Evolutionary conservation across 2,797 vertebrate genomes (phyloP), one percentile per base, ranked within the genome.

Genomic region (Calcarius lapponicus): DNA sequence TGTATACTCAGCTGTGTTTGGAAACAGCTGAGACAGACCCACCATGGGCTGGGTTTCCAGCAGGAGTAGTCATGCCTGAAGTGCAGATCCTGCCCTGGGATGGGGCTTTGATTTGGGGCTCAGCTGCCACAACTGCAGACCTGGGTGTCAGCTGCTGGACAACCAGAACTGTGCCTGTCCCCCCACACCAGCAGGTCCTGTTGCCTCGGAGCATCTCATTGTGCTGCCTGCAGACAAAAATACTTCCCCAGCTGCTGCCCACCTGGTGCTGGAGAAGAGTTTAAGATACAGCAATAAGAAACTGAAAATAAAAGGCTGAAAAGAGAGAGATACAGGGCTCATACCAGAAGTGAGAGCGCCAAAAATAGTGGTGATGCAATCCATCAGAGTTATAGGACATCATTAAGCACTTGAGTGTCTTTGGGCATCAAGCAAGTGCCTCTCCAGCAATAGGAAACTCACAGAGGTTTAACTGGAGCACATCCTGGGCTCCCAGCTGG

Each of bases 191-290:
- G 54, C 48, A 61, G 42, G 4, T 61, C 11, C 42, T 10, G 28
- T n/a, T 26, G 15, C 61, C 29, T 57, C 1, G 3, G 48, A 50
- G 42, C 18, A 1, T 54, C 78, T 64, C 2, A 0, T 17, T 90
- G 66, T 43, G 80, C 70, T 38, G 11, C 51, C 43, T 1, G 1
- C 72, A 61, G 89, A 95, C 71, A 82, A 92, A 97, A 97, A 95
- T 94, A 96, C 64, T 51, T 65, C 60, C 43, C 80, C 95, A 96
- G 93, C 89, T 97, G 96, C 83, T 92, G 87, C 81, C 94, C 92
- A 94, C 96, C 93, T 92, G 90, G 93, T 72, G 80, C 86, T 81
- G 32, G 75, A 34, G 73, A 48, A 0, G 0, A 73, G 24, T 70
- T 89, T 72, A 64, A 79, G 94, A 82, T 92, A 90, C 11, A 19